Base-by-base conservation (phyloP, 2,797 vertebrate species). In the Arctocebus calabarensis region DNA sequence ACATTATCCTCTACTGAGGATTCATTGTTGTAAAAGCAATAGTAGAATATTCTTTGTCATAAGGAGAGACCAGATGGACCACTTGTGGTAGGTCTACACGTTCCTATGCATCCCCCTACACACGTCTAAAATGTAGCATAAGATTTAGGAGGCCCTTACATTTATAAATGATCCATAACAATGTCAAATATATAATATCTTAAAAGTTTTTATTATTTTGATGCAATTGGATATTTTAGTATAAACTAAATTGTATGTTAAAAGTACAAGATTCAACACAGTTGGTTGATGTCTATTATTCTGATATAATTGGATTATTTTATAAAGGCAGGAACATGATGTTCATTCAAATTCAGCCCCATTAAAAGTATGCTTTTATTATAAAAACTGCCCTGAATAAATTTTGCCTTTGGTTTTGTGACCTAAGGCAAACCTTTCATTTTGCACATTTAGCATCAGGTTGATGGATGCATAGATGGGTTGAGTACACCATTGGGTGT, bases 391-490 rank as follows among this genome's bases (percentile, higher is more conserved):
- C 4, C 11, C 7, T 57, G 48, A 79, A 11, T 87, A 79, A 52
- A 95, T 66, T 96, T 95, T 96, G 27, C 14, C 55, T 96, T 97
- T 97, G 29, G 52, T 77, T 71, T 94, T 95, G 57, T 32, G 86
- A 74, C 29, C 22, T 94, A 94, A 89, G 62, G 93, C 84, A 97
- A 96, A 86, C 1, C 74, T 79, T 86, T 96, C 3, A 43, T 81
- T 27, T 90, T 96, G 74, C 84, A 57, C 95, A 48, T 91, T 77
- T 62, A 64, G 90, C 14, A 12, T 94, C 97, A 84, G 8, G 23
- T 75, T 97, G 88, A 94, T 90, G 90, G 62, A 96, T 97, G 66
- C 98, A 95, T 92, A 98, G 96, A 98, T 97, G 96, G 83, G 86
- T 23, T 32, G 74, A 98, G 90, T 34, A 94, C 61, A 95, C 84